Conservation (phyloP, 2,797 vertebrate genomes). For the Orestias chungarensis region DNA sequence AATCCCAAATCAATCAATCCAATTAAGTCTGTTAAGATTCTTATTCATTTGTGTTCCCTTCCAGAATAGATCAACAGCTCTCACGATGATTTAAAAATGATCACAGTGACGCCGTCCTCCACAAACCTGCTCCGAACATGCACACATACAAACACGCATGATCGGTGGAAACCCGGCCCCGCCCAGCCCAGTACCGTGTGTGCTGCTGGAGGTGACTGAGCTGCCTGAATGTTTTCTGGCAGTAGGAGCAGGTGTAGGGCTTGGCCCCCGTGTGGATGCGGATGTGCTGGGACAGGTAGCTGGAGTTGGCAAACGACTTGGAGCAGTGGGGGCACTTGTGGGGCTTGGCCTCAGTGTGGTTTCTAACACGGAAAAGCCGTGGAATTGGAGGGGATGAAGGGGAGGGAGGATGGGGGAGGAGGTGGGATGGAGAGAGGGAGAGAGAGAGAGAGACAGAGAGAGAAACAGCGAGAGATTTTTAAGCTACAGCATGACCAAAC, state of each 20-base stretch:
- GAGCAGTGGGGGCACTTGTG: constrained; percentile 99
- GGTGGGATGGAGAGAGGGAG: constrained; percentile 54
- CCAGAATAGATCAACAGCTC: not conserved
- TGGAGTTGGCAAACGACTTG: constrained; percentile 99
- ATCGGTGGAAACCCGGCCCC: constrained; percentile 35
- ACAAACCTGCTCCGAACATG: constrained; percentile 46
- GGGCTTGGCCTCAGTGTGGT: constrained; percentile 91
- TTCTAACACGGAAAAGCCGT: constrained; percentile 69
- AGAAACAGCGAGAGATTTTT: constrained; percentile 76
- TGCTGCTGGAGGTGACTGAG: constrained; percentile 99
- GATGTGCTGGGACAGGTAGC: constrained; percentile 99
- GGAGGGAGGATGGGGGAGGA: no score
- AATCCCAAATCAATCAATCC: not conserved
- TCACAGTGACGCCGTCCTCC: constrained; percentile 18
- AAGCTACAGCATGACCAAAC: constrained; percentile 74
- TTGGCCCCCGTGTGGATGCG: constrained; percentile 98
- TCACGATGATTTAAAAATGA: constrained; percentile 1
- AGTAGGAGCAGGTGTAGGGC: constrained; percentile 98
- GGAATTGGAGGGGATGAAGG: constrained; percentile 42
- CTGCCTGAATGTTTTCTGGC: constrained; percentile 99
- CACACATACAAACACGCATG: constrained; percentile 39
- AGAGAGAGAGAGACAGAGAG: constrained; percentile 74
- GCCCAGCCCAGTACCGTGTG: constrained; percentile 88
- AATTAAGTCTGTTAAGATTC: not conserved
- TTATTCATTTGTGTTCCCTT: not conserved